These are phyloP conservation scores for Eupithecia tripunctaria DNA, from an alignment of 2,888 invertebrate species.

Conservation along the genomic window DNA sequence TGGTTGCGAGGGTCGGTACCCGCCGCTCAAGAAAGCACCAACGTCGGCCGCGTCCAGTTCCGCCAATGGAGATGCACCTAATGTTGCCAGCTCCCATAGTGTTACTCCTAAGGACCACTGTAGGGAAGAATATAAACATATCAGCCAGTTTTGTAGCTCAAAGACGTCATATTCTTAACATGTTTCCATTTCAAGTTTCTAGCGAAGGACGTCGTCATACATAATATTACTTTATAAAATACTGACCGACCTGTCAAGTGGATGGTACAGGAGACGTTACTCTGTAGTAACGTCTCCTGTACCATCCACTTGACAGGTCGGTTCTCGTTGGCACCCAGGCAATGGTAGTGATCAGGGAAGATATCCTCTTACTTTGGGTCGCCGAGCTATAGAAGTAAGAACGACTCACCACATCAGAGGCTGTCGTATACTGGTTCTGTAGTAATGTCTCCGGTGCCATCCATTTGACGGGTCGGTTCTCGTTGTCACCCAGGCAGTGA, in stretches of 20 bases:
- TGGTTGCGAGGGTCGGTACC: conserved; percentile 95
- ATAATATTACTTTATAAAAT: too few relatives aligned
- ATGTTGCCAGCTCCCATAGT: conserved; percentile 96
- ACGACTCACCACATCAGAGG: conserved; percentile 92
- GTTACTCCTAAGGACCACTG: conserved; percentile 98
- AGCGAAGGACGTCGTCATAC: too few relatives aligned
- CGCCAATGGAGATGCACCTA: conserved; percentile 94
- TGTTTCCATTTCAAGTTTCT: too few relatives aligned
- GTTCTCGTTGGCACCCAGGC: conserved; percentile 96
- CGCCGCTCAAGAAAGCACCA: conserved; percentile 93
- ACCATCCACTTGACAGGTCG: conserved; percentile 98
- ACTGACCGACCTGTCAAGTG: too few relatives aligned
- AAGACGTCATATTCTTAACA: neutral
- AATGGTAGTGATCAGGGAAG: conserved; percentile 96
- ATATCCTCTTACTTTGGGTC: conserved; percentile 86
- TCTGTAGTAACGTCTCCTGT: conserved; percentile 91
- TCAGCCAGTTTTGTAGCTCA: neutral
- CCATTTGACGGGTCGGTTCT: conserved; percentile 97
- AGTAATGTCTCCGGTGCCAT: conserved; percentile 94
- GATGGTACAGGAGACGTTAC: conserved; percentile 94
- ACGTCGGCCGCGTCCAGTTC: conserved; percentile 97
- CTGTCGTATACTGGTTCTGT: conserved; percentile 91
- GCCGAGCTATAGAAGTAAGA: too few relatives aligned
- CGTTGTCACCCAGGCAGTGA: conserved; percentile 96
- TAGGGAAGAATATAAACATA: neutral